phyloP scores from a whole-genome alignment of 2,888 invertebrate genomes.

The Druceiella hillmani region DNA sequence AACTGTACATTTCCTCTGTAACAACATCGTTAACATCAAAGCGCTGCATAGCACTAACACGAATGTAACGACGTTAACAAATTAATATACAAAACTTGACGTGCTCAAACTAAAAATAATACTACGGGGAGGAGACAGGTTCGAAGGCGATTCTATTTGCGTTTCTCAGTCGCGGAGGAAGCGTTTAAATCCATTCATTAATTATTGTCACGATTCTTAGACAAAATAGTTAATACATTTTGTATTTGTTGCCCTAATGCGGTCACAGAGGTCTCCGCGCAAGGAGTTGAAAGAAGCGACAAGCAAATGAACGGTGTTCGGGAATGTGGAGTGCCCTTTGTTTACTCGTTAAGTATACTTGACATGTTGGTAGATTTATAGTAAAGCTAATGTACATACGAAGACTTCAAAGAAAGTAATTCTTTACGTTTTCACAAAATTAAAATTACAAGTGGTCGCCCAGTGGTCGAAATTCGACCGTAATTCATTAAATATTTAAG shows the following conservation, averaged over 20 bases:
- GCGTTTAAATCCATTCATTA: slow-evolving; percentile 54
- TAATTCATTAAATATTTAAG: no score
- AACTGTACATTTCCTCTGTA: no score
- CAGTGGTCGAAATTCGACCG: no score
- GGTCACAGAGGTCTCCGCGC: slow-evolving; percentile 30
- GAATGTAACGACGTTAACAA: slow-evolving; percentile 38
- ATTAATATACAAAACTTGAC: slow-evolving; percentile 48
- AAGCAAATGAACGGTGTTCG: slow-evolving; percentile 39
- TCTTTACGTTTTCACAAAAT: no score
- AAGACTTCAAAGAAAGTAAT: no score
- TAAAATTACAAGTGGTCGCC: no score
- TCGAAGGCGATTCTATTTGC: slow-evolving; percentile 51
- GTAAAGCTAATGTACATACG: no score
- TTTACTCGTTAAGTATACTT: no score
- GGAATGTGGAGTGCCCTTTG: no score
- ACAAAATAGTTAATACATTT: slow-evolving; percentile 52
- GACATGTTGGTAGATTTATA: no score
- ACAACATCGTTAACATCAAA: no score
- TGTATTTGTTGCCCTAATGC: slow-evolving; percentile 45
- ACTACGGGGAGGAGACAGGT: slow-evolving; percentile 34
- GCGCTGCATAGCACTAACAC: slow-evolving; percentile 40
- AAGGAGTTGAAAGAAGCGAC: slow-evolving; percentile 45
- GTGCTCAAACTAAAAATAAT: slow-evolving; percentile 46
- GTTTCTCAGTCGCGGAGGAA: slow-evolving; percentile 55
- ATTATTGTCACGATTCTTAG: slow-evolving; percentile 49